These are phyloP conservation scores for Contarinia nasturtii DNA, from an alignment of 1,140 invertebrate species.

Conservation along the genomic window DNA sequence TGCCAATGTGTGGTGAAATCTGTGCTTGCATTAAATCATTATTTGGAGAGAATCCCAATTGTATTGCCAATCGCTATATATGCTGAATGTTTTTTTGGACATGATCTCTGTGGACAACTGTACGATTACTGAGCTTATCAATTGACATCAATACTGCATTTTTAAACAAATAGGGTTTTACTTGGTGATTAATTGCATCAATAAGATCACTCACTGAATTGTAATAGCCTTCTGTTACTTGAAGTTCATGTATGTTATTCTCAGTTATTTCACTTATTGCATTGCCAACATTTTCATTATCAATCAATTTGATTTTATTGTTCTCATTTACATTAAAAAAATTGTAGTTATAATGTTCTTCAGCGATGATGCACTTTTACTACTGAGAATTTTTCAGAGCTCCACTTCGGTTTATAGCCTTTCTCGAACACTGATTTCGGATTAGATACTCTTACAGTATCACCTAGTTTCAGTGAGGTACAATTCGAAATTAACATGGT, in stretches of 20 bases:
- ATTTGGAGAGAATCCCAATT: background rate
- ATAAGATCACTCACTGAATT: background rate
- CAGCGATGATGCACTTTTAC: slow-evolving; percentile 4
- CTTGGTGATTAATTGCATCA: background rate
- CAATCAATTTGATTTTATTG: too few species aligned
- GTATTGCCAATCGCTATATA: background rate
- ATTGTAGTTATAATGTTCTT: background rate
- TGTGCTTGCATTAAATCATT: background rate
- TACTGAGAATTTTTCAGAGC: slow-evolving; percentile 13
- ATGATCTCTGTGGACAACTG: background rate
- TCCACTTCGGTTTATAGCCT: slow-evolving; percentile 14
- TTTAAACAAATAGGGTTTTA: background rate
- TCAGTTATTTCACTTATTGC: background rate
- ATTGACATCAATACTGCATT: background rate
- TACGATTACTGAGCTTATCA: background rate
- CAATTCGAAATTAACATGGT: too few species aligned
- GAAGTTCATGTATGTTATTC: background rate
- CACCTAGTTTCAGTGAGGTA: too few species aligned
- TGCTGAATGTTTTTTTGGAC: background rate
- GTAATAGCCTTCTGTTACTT: background rate
- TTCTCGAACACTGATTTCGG: slow-evolving; percentile 12
- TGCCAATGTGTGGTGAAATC: background rate
- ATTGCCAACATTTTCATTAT: too few species aligned
- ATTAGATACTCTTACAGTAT: slow-evolving; percentile 14
- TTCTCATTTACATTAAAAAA: background rate